Percentiles rank a stretch among this genome's conserved stretches.
Conservation (phyloP, 1,140 invertebrate species). For the Drosophila parvula region DNA sequence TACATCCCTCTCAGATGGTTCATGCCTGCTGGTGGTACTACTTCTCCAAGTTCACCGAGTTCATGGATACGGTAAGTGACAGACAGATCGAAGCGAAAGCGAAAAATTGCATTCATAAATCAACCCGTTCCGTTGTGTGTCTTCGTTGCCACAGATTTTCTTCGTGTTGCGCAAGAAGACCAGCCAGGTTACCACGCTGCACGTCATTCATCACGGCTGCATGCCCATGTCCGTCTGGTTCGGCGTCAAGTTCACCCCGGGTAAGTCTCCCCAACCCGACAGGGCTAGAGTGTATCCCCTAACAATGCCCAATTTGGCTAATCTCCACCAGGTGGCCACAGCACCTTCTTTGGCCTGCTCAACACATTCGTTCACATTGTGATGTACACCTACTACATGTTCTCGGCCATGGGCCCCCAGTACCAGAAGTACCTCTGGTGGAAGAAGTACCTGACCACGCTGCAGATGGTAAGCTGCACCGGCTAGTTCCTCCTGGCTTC, state of each 20-base stretch:
- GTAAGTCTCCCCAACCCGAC: constrained; percentile 75
- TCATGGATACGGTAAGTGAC: constrained; percentile 96
- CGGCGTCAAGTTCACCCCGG: constrained; percentile 96
- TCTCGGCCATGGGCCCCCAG: constrained; percentile 93
- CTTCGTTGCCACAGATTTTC: constrained; percentile 89
- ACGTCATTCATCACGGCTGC: constrained; percentile 98
- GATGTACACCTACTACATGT: constrained; percentile 95
- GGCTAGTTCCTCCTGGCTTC: not conserved
- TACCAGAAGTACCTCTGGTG: constrained; percentile 95
- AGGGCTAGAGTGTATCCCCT: no score
- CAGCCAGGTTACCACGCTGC: constrained; percentile 95
- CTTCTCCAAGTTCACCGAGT: constrained; percentile 97
- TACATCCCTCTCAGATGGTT: constrained; percentile 89
- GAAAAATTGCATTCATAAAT: constrained; percentile 37
- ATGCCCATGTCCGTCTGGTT: constrained; percentile 99
- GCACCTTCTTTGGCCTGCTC: constrained; percentile 92
- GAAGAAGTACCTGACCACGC: constrained; percentile 95
- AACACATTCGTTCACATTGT: constrained; percentile 94
- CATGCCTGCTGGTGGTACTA: constrained; percentile 98
- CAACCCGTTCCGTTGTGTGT: constrained; percentile 31
- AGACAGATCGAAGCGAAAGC: constrained; percentile 2
- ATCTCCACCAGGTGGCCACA: constrained; percentile 89
- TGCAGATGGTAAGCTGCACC: constrained; percentile 90
- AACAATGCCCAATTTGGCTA: not conserved
- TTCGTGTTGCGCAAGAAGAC: constrained; percentile 97